Conservation (phyloP, 2,113 vertebrate genomes). For the Geococcyx californianus region DNA sequence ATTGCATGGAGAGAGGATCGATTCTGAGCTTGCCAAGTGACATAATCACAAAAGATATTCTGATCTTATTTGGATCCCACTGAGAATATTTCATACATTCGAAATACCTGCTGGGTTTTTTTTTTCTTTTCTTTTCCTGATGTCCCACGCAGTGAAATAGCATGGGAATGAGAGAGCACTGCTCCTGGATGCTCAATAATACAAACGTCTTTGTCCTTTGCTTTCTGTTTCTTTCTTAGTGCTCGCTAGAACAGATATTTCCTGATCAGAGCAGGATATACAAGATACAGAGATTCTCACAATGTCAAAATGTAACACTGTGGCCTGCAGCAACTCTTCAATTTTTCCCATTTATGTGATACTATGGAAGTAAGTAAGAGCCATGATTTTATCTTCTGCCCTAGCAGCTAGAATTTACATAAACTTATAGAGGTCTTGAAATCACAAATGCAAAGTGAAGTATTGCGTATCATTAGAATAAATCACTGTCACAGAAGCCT, state of each 20-base stretch:
- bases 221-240: background rate
- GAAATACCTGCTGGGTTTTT: background rate
- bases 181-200: background rate
- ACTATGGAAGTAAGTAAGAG: conserved; percentile 66
- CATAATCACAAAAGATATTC: background rate
- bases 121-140: background rate
- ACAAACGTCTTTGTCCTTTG: background rate
- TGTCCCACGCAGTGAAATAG: background rate
- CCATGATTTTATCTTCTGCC: conserved; percentile 63
- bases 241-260: background rate
- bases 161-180: background rate
- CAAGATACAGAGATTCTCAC: conserved; percentile 42
- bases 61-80: conserved; percentile 4
- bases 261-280: background rate
- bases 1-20: conserved; percentile 14
- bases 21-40: conserved; percentile 33
- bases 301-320: conserved; percentile 43
- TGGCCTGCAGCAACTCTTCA: conserved; percentile 70
- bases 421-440: conserved; percentile 62
- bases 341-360: conserved; percentile 72
- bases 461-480: conserved; percentile 54
- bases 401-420: conserved; percentile 69
- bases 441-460: conserved; percentile 69
- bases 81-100: background rate
- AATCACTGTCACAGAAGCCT: conserved; percentile 47